Evolutionary conservation across 2,113 vertebrate species (phyloP), one percentile per base, ranked within the genome.

Genomic region (Alethe diademata): DNA sequence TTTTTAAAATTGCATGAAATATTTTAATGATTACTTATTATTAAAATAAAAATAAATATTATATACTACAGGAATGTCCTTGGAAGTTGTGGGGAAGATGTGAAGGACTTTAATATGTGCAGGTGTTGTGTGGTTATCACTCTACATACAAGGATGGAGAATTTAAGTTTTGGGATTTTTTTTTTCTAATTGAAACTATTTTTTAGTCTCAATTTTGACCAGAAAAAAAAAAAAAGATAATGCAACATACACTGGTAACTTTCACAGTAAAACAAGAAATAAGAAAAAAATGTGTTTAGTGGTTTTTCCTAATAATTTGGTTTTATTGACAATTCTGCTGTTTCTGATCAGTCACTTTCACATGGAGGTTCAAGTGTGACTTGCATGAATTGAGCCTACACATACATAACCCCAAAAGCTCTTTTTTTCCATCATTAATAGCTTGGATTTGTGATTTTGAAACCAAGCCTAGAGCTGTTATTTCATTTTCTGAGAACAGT

Each of bases 121-220:
- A 11, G 12, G 6, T 2, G 4, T 53, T 54, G 1, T 65, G 58
- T 57, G 48, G 9, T 8, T n/a, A 16, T 70, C 26, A 5, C 5
- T 5, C 36, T 57, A 6, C 20, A 4, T 35, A 0, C 29, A 33
- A 31, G 13, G 14, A 56, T 79, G 23, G 47, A 62, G 9, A 42
- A 54, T 1, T 64, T 17, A 54, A 81, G 2, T 50, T 85, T 25
- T 8, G 11, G n/a, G 3, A 0, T 4, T 48, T 1, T 64, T 1
- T 64, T 62, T 64, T 25, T 10, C 17, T 64, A 60, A 38, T 9
- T 61, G 2, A 50, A 78, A 36, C 6, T 16, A 28, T 4, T 26
- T 17, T 64, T 53, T 42, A 35, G 28, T 60, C 12, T 71, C 2
- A 45, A 1, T 70, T 80, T 74, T 81, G 1, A 36, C 33, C 3